phyloP scores from a whole-genome alignment of 2,888 invertebrate genomes.

The Aleiodes testaceus region DNA sequence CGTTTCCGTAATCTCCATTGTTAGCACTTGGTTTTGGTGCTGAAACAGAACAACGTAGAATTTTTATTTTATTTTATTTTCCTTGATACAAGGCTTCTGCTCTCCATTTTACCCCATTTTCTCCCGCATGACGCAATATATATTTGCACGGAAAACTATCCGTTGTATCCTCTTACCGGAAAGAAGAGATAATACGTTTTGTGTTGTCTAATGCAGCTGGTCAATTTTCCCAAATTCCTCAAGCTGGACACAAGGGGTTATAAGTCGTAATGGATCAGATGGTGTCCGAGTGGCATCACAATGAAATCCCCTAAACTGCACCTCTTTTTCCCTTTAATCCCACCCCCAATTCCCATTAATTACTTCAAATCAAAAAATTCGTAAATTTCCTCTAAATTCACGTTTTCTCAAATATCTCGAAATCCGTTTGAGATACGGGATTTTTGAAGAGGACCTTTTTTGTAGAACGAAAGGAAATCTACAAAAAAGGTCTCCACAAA shows the following conservation, averaged over 20 bases:
- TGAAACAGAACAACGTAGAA: slow-evolving; percentile 56
- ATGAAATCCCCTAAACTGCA: background rate
- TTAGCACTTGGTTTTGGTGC: slow-evolving; percentile 63
- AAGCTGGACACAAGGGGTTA: slow-evolving; percentile 28
- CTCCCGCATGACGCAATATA: slow-evolving; percentile 18
- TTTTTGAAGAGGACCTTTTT: too few species aligned
- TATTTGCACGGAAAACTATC: background rate
- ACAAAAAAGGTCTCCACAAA: too few species aligned
- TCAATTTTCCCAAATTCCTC: slow-evolving; percentile 54
- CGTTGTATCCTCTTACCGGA: slow-evolving; percentile 27
- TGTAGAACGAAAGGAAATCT: too few species aligned
- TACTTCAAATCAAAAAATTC: background rate
- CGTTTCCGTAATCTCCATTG: slow-evolving; percentile 61
- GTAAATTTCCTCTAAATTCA: too few species aligned
- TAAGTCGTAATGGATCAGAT: slow-evolving; percentile 29
- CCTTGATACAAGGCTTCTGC: too few species aligned
- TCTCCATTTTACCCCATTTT: too few species aligned
- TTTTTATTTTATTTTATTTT: background rate
- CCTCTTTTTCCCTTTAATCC: background rate
- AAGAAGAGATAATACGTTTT: slow-evolving; percentile 41
- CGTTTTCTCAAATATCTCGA: too few species aligned
- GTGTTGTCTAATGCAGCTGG: slow-evolving; percentile 66
- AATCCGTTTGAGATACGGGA: too few species aligned
- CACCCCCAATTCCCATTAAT: background rate
- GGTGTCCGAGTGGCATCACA: slow-evolving; percentile 18